These are phyloP conservation scores for Mus musculus DNA, from an alignment of 2,113 vertebrate species.

Conservation along the genomic window GRCm39 chr4:103050001-103050500, in stretches of 20 bases:
- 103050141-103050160: background rate
- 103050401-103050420: background rate
- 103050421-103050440: background rate
- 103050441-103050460: background rate
- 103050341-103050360: background rate
- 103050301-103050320: background rate
- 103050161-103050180: conserved; percentile 11
- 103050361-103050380: background rate
- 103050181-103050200: background rate
- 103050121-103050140: background rate
- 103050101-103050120: background rate
- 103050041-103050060: background rate
- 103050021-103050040: background rate
- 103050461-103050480: background rate
- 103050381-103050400: background rate
- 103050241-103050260: background rate
- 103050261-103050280: background rate
- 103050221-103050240: background rate
- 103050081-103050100: background rate
- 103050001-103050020: background rate
- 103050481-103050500: background rate
- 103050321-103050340: background rate
- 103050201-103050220: background rate
- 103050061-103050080: conserved; percentile 1
- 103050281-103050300: background rate